Base-by-base conservation (phyloP, 1,140 invertebrate genomes). In the Bombus superbus region DNA sequence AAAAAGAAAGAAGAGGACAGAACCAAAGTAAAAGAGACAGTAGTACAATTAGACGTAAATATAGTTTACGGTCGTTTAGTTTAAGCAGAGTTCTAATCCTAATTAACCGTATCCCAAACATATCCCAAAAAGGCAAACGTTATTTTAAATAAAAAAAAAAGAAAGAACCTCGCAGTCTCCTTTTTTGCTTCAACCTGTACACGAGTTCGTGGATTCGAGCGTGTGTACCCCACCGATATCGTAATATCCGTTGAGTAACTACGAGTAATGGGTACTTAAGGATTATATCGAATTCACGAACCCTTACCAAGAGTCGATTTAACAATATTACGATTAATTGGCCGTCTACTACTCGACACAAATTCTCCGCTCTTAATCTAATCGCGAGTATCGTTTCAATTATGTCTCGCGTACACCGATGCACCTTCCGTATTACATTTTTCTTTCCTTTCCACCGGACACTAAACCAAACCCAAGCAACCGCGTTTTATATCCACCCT, bases 321-420 rank as follows among this genome's bases (percentile, higher is more conserved):
- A 86, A 86, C 71, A 80, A 68, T 40, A 35, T 86, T 68, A 80
- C 75, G 81, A 86, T 86, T 86, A 83, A 89, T 89, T 80, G 72
- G n/a, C 47, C 42, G 47, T 66, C 77, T 66, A 35, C 53, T n/a
- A 35, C 53, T n/a, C 40, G 57, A 47, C 40, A 62, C 32, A 32
- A 85, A 85, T 53, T 80, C 64, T 44, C 11, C 25, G 42, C 57
- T 77, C 42, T 81, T 75, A 66, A 68, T 78, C 64, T 64, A 83
- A 75, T 68, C 81, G n/a, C 18, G 42, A 40, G 59, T 59, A 83
- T 64, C 64, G 86, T 88, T 89, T 88, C 66, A 75, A 88, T 76
- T 88, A 77, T 59, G 22, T 22, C 59, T 28, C 57, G 71, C 64
- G 59, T 32, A 38, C 62, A 57, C 32, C 35, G 47, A 79, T 72